A percentile compares a stretch with the other conserved stretches of the same genome.
Evolutionary conservation across 92 coral and sea anemone genomes (phyloP).

Genomic region (Palythoa caribaeorum): DNA sequence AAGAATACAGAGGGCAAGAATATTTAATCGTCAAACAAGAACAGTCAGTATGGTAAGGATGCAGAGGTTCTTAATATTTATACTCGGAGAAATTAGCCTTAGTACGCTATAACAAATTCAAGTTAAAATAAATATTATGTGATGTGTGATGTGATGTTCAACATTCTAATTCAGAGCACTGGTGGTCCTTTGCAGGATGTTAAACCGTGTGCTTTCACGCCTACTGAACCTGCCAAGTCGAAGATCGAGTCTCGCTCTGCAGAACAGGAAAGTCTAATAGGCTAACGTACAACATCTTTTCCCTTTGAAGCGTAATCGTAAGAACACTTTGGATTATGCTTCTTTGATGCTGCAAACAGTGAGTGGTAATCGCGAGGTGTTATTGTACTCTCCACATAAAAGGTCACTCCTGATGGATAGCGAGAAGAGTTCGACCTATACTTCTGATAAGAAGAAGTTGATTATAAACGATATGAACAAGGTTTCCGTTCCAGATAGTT

Average conservation of each 20-base stretch:
- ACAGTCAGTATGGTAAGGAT: not conserved
- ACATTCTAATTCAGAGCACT: not conserved
- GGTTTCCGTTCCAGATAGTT: no score
- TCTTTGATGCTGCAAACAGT: not conserved
- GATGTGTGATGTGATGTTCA: no score
- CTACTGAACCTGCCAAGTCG: slow-evolving; percentile 48
- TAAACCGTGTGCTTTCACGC: slow-evolving; percentile 22
- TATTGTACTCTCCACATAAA: not conserved
- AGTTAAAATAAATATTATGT: no score
- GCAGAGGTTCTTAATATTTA: not conserved
- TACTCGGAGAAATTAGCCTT: no score
- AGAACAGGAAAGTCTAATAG: slow-evolving; percentile 40
- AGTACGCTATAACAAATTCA: no score
- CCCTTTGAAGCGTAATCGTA: not conserved
- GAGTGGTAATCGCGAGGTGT: not conserved
- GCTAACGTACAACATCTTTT: not conserved
- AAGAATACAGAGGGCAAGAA: not conserved
- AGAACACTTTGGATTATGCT: not conserved
- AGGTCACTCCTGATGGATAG: not conserved
- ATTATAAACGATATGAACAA: no score
- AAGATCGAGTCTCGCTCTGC: slow-evolving; percentile 41
- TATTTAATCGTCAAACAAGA: not conserved
- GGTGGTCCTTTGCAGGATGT: not conserved
- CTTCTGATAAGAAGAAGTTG: no score
- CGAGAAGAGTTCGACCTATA: no score